Conservation (phyloP, 2,797 vertebrate genomes). For the Sarcoramphus papa region DNA sequence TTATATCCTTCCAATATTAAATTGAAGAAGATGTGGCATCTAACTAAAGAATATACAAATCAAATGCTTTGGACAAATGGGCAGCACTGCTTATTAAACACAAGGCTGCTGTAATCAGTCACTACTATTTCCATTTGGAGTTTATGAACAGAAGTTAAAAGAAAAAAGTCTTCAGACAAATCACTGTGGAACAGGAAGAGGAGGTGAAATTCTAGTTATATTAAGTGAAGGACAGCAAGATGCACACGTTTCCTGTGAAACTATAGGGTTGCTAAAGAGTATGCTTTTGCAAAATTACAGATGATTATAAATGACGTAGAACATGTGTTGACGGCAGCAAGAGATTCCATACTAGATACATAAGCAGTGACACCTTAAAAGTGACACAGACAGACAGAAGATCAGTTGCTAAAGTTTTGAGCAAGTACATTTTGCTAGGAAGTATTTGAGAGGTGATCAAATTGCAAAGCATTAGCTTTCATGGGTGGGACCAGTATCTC, state of each 20-base stretch:
- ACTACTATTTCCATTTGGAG: not conserved
- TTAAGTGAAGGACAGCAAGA: not conserved
- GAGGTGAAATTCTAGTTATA: not conserved
- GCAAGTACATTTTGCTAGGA: not conserved
- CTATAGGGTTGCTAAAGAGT: not conserved
- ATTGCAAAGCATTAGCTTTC: not conserved
- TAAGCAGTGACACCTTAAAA: not conserved
- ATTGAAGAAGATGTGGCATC: not conserved
- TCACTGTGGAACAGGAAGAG: not conserved
- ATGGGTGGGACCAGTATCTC: not conserved
- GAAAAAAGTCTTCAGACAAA: not conserved
- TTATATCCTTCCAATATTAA: not conserved
- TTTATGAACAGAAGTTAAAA: slow-evolving; percentile 25
- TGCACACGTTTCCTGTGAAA: not conserved
- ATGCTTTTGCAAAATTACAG: not conserved
- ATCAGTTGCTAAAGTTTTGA: not conserved
- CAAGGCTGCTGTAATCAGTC: not conserved
- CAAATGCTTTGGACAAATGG: not conserved
- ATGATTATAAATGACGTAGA: not conserved
- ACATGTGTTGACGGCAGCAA: not conserved
- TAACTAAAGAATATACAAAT: not conserved
- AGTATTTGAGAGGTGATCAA: not conserved
- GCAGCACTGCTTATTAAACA: not conserved
- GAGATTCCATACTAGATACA: not conserved
- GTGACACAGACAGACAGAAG: not conserved